phyloP scores from a whole-genome alignment of 2,888 invertebrate genomes.

The Pilophorus perplexus region DNA sequence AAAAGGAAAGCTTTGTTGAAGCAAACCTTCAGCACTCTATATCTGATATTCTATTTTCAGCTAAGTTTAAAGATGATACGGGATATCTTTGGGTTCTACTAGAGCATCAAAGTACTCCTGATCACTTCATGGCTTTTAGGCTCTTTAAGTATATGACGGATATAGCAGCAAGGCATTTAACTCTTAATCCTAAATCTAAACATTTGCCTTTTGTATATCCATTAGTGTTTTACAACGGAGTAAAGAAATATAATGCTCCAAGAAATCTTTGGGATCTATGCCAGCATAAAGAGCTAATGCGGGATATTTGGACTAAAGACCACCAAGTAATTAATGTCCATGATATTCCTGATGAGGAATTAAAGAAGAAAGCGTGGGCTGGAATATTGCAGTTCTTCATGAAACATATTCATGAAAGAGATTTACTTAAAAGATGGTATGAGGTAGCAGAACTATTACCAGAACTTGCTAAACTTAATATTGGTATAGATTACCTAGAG shows the following conservation, averaged over 20 bases:
- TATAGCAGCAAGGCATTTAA: neutral
- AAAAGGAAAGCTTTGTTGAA: neutral
- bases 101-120: slow-evolving; percentile 3
- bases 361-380: neutral
- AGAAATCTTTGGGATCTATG: neutral
- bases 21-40: neutral
- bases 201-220: neutral
- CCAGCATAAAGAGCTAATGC: neutral
- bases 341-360: neutral
- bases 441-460: slow-evolving; percentile 5
- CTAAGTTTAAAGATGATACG: neutral
- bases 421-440: slow-evolving; percentile 9
- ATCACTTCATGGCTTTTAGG: slow-evolving; percentile 1
- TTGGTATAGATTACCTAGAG: slow-evolving; percentile 9
- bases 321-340: neutral
- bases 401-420: neutral
- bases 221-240: neutral
- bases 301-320: neutral
- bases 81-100: neutral
- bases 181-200: neutral
- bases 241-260: neutral
- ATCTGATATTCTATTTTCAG: slow-evolving; percentile 4
- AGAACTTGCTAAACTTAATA: neutral
- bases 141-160: neutral
- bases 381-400: neutral